Percentiles rank a stretch among this genome's conserved stretches.
phyloP scores from a whole-genome alignment of 2,888 invertebrate species.

The Brachynemurus nebulosus region DNA sequence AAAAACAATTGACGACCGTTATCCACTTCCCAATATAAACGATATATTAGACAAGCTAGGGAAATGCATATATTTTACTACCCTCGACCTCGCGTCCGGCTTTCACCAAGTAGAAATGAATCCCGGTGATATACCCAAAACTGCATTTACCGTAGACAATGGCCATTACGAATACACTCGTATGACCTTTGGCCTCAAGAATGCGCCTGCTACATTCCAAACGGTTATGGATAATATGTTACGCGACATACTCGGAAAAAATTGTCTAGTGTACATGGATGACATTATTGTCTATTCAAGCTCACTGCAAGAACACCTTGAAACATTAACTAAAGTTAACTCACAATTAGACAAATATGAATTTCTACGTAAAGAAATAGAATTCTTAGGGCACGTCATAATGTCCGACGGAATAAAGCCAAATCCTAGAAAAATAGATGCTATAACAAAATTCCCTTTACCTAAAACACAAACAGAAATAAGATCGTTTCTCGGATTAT shows the following conservation, averaged over 20 bases:
- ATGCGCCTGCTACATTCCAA: too few species aligned
- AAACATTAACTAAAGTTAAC: conserved; percentile 19
- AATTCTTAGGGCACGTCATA: conserved; percentile 27
- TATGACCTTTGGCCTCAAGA: conserved; percentile 21
- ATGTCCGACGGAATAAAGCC: conserved; percentile 25
- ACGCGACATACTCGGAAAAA: conserved; percentile 11
- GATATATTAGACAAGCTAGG: conserved; percentile 24
- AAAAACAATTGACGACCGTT: conserved; percentile 17
- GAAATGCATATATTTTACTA: conserved; percentile 22
- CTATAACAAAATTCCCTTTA: conserved; percentile 21
- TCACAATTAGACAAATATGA: conserved; percentile 24
- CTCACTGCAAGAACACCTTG: conserved; percentile 22
- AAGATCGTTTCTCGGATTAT: conserved; percentile 21
- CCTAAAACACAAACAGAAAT: conserved; percentile 23
- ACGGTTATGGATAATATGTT: conserved; percentile 9
- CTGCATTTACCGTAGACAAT: conserved; percentile 21
- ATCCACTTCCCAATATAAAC: conserved; percentile 21
- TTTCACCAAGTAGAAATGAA: conserved; percentile 24
- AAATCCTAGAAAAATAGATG: conserved; percentile 23
- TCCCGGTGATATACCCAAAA: conserved; percentile 20
- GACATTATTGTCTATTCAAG: conserved; percentile 19
- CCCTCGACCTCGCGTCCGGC: conserved; percentile 23
- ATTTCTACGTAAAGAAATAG: conserved; percentile 25
- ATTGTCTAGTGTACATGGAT: conserved; percentile 20
- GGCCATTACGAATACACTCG: too few species aligned